Percentiles rank a stretch among this genome's conserved stretches.
These are phyloP conservation scores for Diabrotica balteata DNA, from an alignment of 2,888 invertebrate species.

Conservation along the genomic window DNA sequence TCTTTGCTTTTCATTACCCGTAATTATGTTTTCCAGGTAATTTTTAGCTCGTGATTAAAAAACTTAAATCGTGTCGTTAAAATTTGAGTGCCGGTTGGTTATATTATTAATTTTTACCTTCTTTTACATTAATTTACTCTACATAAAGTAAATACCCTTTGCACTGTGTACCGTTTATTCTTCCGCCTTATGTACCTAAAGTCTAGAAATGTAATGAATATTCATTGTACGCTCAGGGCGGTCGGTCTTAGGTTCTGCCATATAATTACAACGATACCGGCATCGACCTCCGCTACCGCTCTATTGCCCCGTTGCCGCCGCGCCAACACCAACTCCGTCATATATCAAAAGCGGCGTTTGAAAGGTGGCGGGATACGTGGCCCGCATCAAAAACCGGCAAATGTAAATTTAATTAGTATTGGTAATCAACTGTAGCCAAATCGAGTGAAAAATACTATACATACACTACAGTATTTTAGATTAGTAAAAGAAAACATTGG, in stretches of 20 bases:
- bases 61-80: too few species aligned
- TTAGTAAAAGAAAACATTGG: too few species aligned
- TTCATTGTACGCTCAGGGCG: constrained; percentile 55
- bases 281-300: background rate
- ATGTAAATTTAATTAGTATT: constrained; percentile 55
- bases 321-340: constrained; percentile 35
- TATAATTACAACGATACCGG: constrained; percentile 53
- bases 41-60: too few species aligned
- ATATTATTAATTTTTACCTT: too few species aligned
- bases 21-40: too few species aligned
- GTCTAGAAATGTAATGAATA: constrained; percentile 56
- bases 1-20: too few species aligned
- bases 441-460: too few species aligned
- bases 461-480: too few species aligned
- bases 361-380: constrained; percentile 55
- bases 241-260: constrained; percentile 55
- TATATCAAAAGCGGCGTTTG: constrained; percentile 57
- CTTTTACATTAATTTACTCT: too few species aligned
- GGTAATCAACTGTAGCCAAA: constrained; percentile 38
- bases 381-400: constrained; percentile 51
- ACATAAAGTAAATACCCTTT: constrained; percentile 20
- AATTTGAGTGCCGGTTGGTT: too few species aligned
- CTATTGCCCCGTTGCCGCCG: background rate
- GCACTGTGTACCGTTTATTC: constrained; percentile 29
- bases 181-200: constrained; percentile 38